Percentiles rank a stretch among this genome's conserved stretches.
These are phyloP conservation scores for Megathymus violae DNA, from an alignment of 1,140 invertebrate species.

Conservation along the genomic window DNA sequence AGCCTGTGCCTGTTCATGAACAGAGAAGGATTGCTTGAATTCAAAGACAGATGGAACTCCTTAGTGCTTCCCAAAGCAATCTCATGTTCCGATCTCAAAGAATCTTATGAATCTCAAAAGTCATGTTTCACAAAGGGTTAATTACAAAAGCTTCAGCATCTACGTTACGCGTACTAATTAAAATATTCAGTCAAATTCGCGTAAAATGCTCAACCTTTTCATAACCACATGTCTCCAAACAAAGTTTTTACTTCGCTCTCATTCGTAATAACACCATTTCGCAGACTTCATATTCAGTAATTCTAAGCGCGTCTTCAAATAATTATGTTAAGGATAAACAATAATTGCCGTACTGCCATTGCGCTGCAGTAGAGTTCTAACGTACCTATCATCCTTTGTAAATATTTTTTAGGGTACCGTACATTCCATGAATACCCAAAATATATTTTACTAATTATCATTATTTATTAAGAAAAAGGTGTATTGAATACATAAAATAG, in stretches of 20 bases:
- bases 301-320: conserved; percentile 38
- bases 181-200: conserved; percentile 20
- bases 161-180: conserved; percentile 11
- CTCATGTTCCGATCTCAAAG: too few relatives aligned
- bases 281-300: conserved; percentile 37
- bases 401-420: too few relatives aligned
- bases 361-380: conserved; percentile 6
- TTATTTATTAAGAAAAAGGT: too few relatives aligned
- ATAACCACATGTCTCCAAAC: conserved; percentile 9
- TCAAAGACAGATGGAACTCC: too few relatives aligned
- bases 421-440: too few relatives aligned
- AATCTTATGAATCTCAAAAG: too few relatives aligned
- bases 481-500: too few relatives aligned
- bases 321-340: conserved; percentile 50
- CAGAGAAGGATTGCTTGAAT: too few relatives aligned
- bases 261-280: conserved; percentile 41
- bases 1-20: too few relatives aligned
- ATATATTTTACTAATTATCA: too few relatives aligned
- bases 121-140: conserved; percentile 19
- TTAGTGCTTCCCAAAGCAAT: too few relatives aligned
- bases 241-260: conserved; percentile 34
- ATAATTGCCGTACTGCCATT: conserved; percentile 44
- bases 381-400: too few relatives aligned
- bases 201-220: conserved; percentile 15
- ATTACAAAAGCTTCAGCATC: conserved; percentile 30